A percentile compares a stretch with the other conserved stretches of the same genome.
These are phyloP conservation scores for Pseudomyrmex cubaensis DNA, from an alignment of 1,140 invertebrate genomes.

Conservation along the genomic window DNA sequence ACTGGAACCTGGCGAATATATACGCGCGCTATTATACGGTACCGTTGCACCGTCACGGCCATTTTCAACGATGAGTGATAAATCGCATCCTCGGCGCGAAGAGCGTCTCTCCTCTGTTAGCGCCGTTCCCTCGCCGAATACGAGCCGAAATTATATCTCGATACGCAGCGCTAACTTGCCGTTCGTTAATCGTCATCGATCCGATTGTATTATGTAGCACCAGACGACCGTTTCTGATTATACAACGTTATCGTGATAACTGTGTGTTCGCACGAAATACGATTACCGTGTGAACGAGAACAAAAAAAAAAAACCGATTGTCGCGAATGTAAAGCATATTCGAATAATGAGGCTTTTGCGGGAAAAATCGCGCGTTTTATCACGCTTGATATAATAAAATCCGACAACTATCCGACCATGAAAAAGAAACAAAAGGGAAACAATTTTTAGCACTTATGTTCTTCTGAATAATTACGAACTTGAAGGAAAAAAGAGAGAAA, in stretches of 20 bases:
- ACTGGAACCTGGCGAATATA: constrained; percentile 13
- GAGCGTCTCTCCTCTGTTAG: constrained; percentile 4
- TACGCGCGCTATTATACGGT: constrained; percentile 69
- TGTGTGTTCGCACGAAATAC: neutral
- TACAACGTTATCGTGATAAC: constrained; percentile 51
- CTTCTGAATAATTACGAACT: no score
- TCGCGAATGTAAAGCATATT: constrained; percentile 28
- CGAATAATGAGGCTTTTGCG: neutral
- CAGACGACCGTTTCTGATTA: constrained; percentile 32
- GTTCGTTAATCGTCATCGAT: constrained; percentile 61
- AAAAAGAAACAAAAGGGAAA: no score
- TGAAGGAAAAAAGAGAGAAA: no score
- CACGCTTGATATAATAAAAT: neutral
- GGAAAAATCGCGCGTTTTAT: neutral
- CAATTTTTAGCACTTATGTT: no score
- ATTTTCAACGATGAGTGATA: constrained; percentile 71
- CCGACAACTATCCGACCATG: neutral
- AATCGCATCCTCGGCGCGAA: constrained; percentile 58
- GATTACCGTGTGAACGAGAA: constrained; percentile 9
- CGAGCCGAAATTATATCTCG: constrained; percentile 65
- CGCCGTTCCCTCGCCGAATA: constrained; percentile 6
- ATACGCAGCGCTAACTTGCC: constrained; percentile 55
- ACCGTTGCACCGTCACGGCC: constrained; percentile 58
- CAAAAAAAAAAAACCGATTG: constrained; percentile 21
- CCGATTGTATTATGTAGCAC: constrained; percentile 26